Conservation (phyloP, 1,140 invertebrate species). For the Octopus bimaculoides region DNA sequence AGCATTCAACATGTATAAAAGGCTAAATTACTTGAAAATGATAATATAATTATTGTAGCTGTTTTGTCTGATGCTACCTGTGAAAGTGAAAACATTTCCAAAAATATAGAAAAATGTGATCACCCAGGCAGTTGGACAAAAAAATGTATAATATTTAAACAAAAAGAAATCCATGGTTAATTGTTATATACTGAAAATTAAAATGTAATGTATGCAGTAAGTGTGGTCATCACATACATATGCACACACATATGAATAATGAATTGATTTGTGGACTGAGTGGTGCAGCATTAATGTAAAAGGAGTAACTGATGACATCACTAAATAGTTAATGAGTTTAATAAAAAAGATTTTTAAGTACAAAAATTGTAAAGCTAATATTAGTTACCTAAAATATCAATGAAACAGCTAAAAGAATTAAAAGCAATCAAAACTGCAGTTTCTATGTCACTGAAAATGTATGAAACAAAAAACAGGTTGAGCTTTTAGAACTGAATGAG, state of each 20-base stretch:
- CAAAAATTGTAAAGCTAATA: neutral
- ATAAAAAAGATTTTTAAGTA: slow-evolving; percentile 5
- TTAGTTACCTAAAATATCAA: slow-evolving; percentile 1
- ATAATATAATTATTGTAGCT: too few relatives aligned
- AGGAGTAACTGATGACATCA: neutral
- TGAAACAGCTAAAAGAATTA: neutral
- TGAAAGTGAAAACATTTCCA: slow-evolving; percentile 3
- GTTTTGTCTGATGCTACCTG: slow-evolving; percentile 1
- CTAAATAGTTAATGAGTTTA: slow-evolving; percentile 1
- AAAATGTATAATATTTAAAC: neutral
- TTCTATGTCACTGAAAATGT: neutral
- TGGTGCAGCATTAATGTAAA: slow-evolving; percentile 4
- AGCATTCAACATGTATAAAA: too few relatives aligned
- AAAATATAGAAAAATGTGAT: slow-evolving; percentile 5
- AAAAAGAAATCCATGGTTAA: slow-evolving; percentile 4
- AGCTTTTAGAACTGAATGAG: slow-evolving; percentile 4
- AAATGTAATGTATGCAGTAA: slow-evolving; percentile 4
- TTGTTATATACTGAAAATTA: neutral
- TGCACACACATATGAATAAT: too few relatives aligned
- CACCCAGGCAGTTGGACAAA: neutral
- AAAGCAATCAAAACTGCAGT: slow-evolving; percentile 4
- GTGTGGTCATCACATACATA: neutral
- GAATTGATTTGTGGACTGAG: neutral
- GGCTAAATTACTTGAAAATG: too few relatives aligned
- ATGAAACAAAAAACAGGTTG: slow-evolving; percentile 4